A percentile compares a stretch with the other conserved stretches of the same genome.
Conservation (phyloP, 1,140 invertebrate species). For the Euura saliciscinereae region DNA sequence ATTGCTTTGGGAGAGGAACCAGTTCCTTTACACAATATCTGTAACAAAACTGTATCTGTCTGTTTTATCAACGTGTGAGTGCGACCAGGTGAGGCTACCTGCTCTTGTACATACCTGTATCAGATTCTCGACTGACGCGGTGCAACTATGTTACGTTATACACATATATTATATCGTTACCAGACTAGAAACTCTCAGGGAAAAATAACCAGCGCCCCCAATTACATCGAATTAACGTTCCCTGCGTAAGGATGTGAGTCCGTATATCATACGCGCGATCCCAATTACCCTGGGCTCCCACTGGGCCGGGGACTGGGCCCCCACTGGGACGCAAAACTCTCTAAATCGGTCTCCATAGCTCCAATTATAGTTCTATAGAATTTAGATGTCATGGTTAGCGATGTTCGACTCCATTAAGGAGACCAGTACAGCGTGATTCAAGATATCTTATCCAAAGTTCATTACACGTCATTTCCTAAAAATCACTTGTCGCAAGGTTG, state of each 20-base stretch:
- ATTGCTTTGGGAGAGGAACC: not conserved
- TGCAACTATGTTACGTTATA: not conserved
- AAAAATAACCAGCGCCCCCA: not conserved
- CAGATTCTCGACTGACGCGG: not conserved
- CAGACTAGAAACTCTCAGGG: no score
- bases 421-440: no score
- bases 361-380: not conserved
- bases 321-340: slow-evolving; percentile 1
- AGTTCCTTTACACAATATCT: not conserved
- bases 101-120: not conserved
- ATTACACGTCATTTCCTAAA: no score
- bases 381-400: no score
- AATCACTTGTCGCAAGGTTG: no score
- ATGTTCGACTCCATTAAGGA: no score
- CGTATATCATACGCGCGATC: slow-evolving; percentile 24
- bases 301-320: slow-evolving; percentile 16
- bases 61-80: not conserved
- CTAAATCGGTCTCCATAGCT: not conserved
- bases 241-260: slow-evolving; percentile 14
- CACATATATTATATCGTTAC: not conserved
- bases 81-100: not conserved
- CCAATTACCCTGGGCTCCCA: slow-evolving; percentile 31
- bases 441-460: no score
- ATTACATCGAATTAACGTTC: slow-evolving; percentile 33
- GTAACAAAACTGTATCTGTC: not conserved